A percentile compares a stretch with the other conserved stretches of the same genome.
Evolutionary conservation across 2,888 invertebrate species (phyloP).

Genomic region (Melipona beecheii): DNA sequence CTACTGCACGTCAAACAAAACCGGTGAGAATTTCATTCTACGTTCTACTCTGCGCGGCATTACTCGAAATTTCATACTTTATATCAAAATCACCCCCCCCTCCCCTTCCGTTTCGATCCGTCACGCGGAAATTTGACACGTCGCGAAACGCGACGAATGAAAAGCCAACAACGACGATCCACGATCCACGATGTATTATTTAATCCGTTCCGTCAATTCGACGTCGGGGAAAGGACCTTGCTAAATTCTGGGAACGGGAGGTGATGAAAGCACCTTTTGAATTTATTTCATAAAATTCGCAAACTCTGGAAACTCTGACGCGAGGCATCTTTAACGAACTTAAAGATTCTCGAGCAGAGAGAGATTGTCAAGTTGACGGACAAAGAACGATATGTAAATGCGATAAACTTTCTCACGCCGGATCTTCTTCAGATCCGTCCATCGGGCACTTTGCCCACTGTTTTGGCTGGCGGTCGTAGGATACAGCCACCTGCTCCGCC

Average conservation of each 20-base stretch:
- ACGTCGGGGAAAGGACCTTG: not conserved
- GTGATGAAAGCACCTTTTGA: not conserved
- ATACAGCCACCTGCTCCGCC: conserved; percentile 84
- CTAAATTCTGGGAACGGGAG: not conserved
- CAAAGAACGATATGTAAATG: not conserved
- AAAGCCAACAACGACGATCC: no score
- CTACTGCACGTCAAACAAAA: conserved; percentile 81
- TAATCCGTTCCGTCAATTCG: not conserved
- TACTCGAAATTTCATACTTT: not conserved
- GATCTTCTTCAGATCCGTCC: conserved; percentile 79
- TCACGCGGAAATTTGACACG: no score
- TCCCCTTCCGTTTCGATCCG: no score
- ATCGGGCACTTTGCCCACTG: conserved; percentile 82
- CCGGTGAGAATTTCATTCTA: conserved; percentile 71
- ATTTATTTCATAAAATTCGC: not conserved
- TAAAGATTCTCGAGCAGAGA: not conserved
- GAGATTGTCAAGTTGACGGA: not conserved
- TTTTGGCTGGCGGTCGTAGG: conserved; percentile 81
- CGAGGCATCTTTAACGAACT: not conserved
- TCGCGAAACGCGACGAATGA: no score
- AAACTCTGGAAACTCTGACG: not conserved
- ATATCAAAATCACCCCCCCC: not conserved
- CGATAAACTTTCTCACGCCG: conserved; percentile 4
- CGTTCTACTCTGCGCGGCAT: not conserved
- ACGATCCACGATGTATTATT: not conserved